Evolutionary conservation across 2,113 vertebrate species (phyloP).

Genomic region (Octodon degus): DNA sequence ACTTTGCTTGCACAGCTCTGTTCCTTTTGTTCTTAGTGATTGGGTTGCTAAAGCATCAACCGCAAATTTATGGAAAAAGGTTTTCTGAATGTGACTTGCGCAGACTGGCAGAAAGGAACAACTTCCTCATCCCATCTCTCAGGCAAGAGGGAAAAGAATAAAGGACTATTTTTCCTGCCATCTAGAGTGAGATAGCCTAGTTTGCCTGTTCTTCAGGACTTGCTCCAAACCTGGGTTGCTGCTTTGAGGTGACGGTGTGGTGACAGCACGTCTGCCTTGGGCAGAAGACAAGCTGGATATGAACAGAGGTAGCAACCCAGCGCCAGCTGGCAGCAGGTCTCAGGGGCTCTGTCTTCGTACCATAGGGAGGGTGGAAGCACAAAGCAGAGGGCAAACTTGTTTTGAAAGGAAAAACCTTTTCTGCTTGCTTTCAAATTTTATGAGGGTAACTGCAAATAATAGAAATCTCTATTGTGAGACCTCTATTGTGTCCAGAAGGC

Average conservation of each 20-base stretch:
- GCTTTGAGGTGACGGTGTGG: background rate
- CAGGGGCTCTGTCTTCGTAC: background rate
- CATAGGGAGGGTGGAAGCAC: background rate
- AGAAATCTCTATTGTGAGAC: background rate
- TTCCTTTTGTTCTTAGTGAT: conserved; percentile 16
- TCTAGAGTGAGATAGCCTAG: background rate
- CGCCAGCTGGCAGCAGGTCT: background rate
- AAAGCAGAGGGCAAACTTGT: conserved; percentile 19
- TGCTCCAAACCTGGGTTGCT: background rate
- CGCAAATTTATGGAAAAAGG: background rate
- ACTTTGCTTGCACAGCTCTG: background rate
- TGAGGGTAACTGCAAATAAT: conserved; percentile 51
- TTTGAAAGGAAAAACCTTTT: background rate
- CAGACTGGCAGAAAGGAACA: background rate
- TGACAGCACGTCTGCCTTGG: background rate
- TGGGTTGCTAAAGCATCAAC: background rate
- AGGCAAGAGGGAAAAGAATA: background rate
- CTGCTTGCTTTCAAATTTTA: conserved; percentile 61
- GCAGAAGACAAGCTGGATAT: background rate
- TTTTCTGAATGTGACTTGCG: background rate
- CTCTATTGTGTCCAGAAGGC: conserved; percentile 42
- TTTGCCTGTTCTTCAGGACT: background rate
- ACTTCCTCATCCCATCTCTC: background rate
- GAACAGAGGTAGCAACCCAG: background rate
- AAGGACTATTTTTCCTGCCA: background rate